These are phyloP conservation scores for Temnothorax rugatulus DNA, from an alignment of 2,888 invertebrate genomes.

Conservation along the genomic window DNA sequence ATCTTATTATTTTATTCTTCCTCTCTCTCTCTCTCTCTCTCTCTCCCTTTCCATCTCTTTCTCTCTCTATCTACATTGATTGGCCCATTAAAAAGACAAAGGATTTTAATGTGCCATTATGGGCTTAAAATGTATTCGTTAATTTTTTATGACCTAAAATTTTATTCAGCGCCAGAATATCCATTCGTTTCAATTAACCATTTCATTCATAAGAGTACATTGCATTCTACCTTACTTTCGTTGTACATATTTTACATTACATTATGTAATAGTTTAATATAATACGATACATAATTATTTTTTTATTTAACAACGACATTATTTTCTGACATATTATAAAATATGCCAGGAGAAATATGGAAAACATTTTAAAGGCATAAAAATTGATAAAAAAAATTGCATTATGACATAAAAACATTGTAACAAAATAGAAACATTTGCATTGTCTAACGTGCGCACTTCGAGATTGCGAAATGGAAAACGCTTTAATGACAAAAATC, in stretches of 20 bases:
- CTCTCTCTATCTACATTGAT: not conserved
- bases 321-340: not conserved
- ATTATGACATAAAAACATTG: not conserved
- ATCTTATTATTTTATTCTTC: not conserved
- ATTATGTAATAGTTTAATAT: slow-evolving; percentile 17
- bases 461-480: slow-evolving; percentile 11
- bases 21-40: not conserved
- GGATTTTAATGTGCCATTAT: slow-evolving; percentile 35
- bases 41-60: no score
- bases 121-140: slow-evolving; percentile 50
- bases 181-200: slow-evolving; percentile 19
- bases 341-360: not conserved
- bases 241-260: not conserved
- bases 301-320: not conserved
- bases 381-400: not conserved
- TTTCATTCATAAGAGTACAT: slow-evolving; percentile 19
- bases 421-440: slow-evolving; percentile 1
- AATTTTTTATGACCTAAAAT: slow-evolving; percentile 38
- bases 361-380: not conserved
- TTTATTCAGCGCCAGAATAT: slow-evolving; percentile 12
- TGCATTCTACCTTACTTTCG: not conserved
- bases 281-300: not conserved
- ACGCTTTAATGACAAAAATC: slow-evolving; percentile 10
- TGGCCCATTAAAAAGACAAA: slow-evolving; percentile 26
- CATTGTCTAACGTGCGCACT: not conserved